Base-by-base conservation (phyloP, 2,888 invertebrate species). In the Drosophila mayaguana region DNA sequence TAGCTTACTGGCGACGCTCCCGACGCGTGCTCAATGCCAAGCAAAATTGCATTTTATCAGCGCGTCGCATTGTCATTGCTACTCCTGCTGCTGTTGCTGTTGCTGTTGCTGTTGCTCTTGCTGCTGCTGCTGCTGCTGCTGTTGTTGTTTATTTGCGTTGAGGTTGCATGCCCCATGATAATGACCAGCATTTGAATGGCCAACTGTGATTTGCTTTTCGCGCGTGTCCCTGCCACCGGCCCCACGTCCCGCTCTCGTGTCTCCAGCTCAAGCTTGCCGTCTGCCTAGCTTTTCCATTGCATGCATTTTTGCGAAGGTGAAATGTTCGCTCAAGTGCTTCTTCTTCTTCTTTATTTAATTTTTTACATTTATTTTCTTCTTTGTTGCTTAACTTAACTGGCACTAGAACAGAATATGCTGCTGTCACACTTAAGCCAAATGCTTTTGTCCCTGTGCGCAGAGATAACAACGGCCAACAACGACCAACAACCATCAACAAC, bases 21-120 rank as follows among this genome's bases (percentile, higher is more conserved):
- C 56, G 65, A 67, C 60, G 63, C 67, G 71, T 70, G 62, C 75
- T 75, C 84, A 83, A 87, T 84, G 85, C 70, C 75, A 69, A 57
- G 46, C 61, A 40, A 86, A 80, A 86, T 86, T 80, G 88, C 83
- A 88, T 78, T 81, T 70, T 74, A 76, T 75, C 77, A 63, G 68
- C 45, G 42, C 28, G 48, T 22, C 45, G 22, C 51, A 14, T 18
- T 34, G 34, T 45, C 38, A 20, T 20, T 51, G 51, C 51, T 51
- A 6, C 28, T 28, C 28, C 28, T 28, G 28, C 25, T 50, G 28
- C 28, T 68, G 42, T 8, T 28, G 28, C 25, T 50, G 28, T 22
- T 68, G 42, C 28, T 55, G n/a, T 34, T 34, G 34, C 25, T 25
- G 5, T 5, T 25, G 4, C 28, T 28, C 7, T 1, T 28, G 34